Conservation (phyloP, 2,888 invertebrate species). For the Macrosoma leucophasiata region DNA sequence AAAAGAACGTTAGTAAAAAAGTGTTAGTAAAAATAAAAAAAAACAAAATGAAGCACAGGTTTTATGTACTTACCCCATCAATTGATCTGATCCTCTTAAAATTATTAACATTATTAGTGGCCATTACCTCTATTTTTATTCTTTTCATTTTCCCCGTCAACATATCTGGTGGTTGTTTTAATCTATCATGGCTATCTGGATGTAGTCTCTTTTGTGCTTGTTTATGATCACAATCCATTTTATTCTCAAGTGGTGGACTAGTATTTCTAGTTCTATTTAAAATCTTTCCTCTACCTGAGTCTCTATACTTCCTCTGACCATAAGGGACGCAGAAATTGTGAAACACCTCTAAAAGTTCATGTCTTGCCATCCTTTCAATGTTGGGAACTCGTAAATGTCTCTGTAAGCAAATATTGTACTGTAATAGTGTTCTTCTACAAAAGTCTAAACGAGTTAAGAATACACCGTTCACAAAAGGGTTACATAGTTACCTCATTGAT, state of each 20-base stretch:
- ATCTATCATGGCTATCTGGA: slow-evolving; percentile 33
- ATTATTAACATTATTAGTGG: slow-evolving; percentile 28
- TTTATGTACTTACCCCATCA: slow-evolving; percentile 49
- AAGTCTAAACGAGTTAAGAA: slow-evolving; percentile 11
- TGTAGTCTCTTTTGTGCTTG: slow-evolving; percentile 26
- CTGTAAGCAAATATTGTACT: slow-evolving; percentile 37
- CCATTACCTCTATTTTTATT: slow-evolving; percentile 48
- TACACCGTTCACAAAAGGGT: neutral
- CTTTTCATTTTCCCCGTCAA: slow-evolving; percentile 55
- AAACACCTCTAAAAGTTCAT: slow-evolving; percentile 56
- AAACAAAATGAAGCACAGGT: too few species aligned
- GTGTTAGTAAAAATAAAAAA: neutral
- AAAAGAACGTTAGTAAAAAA: neutral
- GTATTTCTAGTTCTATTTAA: slow-evolving; percentile 48
- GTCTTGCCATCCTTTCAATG: slow-evolving; percentile 44
- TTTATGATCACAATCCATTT: slow-evolving; percentile 12
- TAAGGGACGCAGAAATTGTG: slow-evolving; percentile 64
- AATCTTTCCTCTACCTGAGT: slow-evolving; percentile 55
- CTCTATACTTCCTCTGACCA: slow-evolving; percentile 60
- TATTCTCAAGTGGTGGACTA: slow-evolving; percentile 34
- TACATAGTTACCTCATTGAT: slow-evolving; percentile 50
- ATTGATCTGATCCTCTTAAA: slow-evolving; percentile 52
- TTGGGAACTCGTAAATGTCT: slow-evolving; percentile 50
- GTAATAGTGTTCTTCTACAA: too few species aligned
- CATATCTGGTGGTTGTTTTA: slow-evolving; percentile 56